phyloP scores from a whole-genome alignment of 2,797 vertebrate genomes.

The Thamnophis elegans region DNA sequence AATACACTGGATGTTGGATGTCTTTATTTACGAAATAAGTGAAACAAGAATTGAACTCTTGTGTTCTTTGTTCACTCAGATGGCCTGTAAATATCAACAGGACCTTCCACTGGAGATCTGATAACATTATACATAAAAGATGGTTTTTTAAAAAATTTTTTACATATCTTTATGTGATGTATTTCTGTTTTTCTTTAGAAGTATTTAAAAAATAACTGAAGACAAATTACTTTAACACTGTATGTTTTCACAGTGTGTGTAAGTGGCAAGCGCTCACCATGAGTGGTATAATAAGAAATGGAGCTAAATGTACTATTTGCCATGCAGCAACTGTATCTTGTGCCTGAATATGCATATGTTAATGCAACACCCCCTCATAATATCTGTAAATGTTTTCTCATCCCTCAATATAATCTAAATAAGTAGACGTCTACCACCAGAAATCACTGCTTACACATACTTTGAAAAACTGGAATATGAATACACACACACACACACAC shows the following conservation, averaged over 20 bases:
- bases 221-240: not conserved
- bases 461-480: not conserved
- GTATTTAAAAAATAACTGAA: not conserved
- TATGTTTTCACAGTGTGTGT: not conserved
- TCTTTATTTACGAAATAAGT: not conserved
- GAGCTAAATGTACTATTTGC: not conserved
- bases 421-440: constrained; percentile 14
- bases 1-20: not conserved
- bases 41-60: not conserved
- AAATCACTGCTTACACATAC: not conserved
- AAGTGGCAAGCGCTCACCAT: not conserved
- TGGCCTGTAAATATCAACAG: not conserved
- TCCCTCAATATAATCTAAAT: not conserved
- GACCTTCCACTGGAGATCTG: not conserved
- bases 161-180: not conserved
- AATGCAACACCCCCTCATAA: not conserved
- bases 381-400: not conserved
- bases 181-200: not conserved
- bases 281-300: not conserved
- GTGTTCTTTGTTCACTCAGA: not conserved
- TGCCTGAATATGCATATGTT: not conserved
- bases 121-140: not conserved
- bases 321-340: not conserved
- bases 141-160: not conserved
- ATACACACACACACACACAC: not conserved